Evolutionary conservation across 2,113 vertebrate species (phyloP).

Genomic region (Deroptyus accipitrinus): DNA sequence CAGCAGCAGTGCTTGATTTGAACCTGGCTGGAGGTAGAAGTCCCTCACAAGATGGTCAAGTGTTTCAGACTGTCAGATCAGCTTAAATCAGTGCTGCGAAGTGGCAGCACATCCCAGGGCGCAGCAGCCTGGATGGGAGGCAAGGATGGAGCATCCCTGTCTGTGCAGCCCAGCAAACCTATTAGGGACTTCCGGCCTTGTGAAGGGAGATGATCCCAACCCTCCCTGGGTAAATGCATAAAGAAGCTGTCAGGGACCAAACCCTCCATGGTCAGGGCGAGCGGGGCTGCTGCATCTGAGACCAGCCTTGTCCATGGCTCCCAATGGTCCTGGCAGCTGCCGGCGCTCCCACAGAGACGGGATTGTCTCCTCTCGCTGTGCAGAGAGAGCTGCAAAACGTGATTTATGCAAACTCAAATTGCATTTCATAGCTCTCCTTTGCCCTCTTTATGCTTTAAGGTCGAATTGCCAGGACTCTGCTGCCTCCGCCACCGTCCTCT

Average conservation of each 20-base stretch:
- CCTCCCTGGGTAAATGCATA: background rate
- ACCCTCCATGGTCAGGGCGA: fast-evolving
- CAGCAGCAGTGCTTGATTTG: background rate
- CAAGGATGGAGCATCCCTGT: fast-evolving
- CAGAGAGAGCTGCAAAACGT: background rate
- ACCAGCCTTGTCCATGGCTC: fast-evolving
- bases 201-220: background rate
- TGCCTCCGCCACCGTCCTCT: background rate
- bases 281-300: fast-evolving
- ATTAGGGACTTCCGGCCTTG: fast-evolving
- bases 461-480: background rate
- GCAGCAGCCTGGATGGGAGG: background rate
- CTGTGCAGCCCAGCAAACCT: background rate
- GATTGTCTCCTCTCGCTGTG: fast-evolving
- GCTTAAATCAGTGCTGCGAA: background rate
- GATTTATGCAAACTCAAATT: conserved; percentile 5
- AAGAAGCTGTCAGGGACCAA: background rate
- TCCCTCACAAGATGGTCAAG: background rate
- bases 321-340: background rate
- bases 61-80: background rate
- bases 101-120: background rate
- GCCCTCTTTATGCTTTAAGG: background rate
- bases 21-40: background rate
- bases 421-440: background rate
- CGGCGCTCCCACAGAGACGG: fast-evolving